Evolutionary conservation across 2,797 vertebrate genomes (phyloP).

Genomic region (Gymnocypris eckloni): DNA sequence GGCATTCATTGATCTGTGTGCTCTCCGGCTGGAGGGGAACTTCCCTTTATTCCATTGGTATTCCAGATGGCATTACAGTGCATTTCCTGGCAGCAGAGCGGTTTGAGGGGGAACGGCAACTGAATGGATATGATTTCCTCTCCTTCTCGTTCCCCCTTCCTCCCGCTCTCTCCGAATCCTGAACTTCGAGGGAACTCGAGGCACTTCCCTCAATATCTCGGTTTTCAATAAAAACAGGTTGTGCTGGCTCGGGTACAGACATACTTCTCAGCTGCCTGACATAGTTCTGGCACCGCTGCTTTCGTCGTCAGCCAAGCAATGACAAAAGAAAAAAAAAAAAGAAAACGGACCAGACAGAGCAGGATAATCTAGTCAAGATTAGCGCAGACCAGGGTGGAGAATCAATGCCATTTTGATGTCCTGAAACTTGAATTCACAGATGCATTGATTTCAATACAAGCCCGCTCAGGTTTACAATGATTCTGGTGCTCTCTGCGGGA

Average conservation of each 20-base stretch:
- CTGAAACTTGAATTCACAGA: slow-evolving; percentile 1
- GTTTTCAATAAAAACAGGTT: slow-evolving; percentile 45
- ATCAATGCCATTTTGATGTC: slow-evolving; percentile 6
- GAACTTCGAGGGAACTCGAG: slow-evolving; percentile 47
- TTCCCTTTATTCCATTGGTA: slow-evolving; percentile 62
- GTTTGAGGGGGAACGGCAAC: slow-evolving; percentile 33
- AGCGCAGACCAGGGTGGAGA: background rate
- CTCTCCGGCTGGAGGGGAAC: slow-evolving; percentile 60
- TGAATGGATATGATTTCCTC: slow-evolving; percentile 62
- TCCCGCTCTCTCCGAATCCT: slow-evolving; percentile 50
- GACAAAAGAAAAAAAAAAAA: slow-evolving; percentile 37
- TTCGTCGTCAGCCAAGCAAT: slow-evolving; percentile 45
- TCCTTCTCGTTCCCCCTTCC: slow-evolving; percentile 32
- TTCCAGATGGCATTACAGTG: slow-evolving; percentile 65
- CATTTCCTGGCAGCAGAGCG: slow-evolving; percentile 62
- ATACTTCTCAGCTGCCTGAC: slow-evolving; percentile 47
- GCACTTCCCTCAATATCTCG: slow-evolving; percentile 48
- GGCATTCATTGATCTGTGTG: slow-evolving; percentile 53
- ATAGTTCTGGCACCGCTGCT: slow-evolving; percentile 44
- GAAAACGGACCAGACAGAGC: background rate
- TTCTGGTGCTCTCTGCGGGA: background rate
- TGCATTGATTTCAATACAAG: background rate
- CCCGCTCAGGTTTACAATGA: background rate
- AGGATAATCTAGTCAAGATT: slow-evolving; percentile 9
- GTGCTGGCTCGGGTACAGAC: slow-evolving; percentile 38